Evolutionary conservation across 2,888 invertebrate genomes (phyloP), one percentile per base, ranked within the genome.

Genomic region (Ptychoptera contaminata): DNA sequence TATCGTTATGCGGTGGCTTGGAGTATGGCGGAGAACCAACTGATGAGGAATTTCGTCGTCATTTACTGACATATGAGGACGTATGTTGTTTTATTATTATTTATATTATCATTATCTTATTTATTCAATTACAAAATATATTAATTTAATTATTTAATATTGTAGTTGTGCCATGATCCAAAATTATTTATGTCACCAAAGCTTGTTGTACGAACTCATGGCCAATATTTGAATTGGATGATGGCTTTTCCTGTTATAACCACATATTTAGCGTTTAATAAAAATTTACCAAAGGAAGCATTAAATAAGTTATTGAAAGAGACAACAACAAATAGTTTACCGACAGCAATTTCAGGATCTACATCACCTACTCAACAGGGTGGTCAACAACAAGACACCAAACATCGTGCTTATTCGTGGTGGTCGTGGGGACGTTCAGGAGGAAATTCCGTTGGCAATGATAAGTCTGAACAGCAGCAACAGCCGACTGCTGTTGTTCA

Each of bases 231-330:
- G 70, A 86, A 83, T 57, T 94, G 93, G 92, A 73, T 79, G 53
- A 81, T 83, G 53, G 96, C 94, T 53, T 84, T 85, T 48, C 90
- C 94, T 37, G 78, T 93, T 59, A 76, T 97, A 56, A 78, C 93
- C 59, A 86, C 90, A 51, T 72, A 86, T 51, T 76, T 88, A 50
- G 80, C 84, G 53, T 96, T 85, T 70, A 80, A 88, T 58, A 77
- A 88, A 55, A 81, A 85, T 46, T 69, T 96, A 55, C 23, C 23
- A 16, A 39, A 65, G 64, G 60, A 63, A 47, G 64, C 61, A 39
- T 57, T 65, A 47, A 62, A 63, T 37, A 62, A 62, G 47, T 50
- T 65, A 2, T 60, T 63, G 54, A 51, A 52, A 44, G 23, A 23
- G 23, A 23, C 23, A 5, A 23, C 23, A 23, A 23, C 23, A 23